These are phyloP conservation scores for Ophion ellenae DNA, from an alignment of 2,888 invertebrate species.

Conservation along the genomic window DNA sequence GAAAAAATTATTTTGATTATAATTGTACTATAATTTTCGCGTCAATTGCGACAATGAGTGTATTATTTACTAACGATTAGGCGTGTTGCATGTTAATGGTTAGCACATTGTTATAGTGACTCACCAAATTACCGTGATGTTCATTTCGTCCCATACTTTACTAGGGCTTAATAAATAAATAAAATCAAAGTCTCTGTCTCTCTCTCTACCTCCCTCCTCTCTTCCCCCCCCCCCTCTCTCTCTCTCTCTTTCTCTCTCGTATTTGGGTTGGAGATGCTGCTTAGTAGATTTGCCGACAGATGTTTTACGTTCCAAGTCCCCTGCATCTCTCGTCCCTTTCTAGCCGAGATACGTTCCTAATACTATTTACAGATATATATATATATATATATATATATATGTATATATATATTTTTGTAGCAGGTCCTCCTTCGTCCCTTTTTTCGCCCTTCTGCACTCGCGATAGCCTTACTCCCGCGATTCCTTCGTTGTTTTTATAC, in stretches of 20 bases:
- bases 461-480: conserved; percentile 20
- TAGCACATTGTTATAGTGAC: too few relatives aligned
- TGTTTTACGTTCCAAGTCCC: conserved; percentile 73
- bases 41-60: too few relatives aligned
- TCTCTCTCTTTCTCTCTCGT: conserved; percentile 58
- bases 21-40: too few relatives aligned
- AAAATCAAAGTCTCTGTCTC: background rate
- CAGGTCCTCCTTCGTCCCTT: conserved; percentile 40
- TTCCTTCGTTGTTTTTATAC: conserved; percentile 31
- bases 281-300: conserved; percentile 76
- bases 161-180: too few relatives aligned
- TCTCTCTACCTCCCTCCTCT: background rate
- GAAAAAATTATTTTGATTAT: too few relatives aligned
- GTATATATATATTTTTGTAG: conserved; percentile 6
- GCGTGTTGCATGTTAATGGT: too few relatives aligned
- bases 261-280: conserved; percentile 73
- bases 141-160: too few relatives aligned
- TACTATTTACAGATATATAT: background rate
- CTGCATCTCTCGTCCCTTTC: conserved; percentile 7
- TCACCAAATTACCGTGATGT: too few relatives aligned
- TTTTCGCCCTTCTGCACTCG: conserved; percentile 21
- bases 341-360: conserved; percentile 29
- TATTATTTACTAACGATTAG: too few relatives aligned
- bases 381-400: conserved; percentile 15
- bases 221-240: background rate